Evolutionary conservation across 2,797 vertebrate genomes (phyloP).

Genomic region (Enteromius viviparus): DNA sequence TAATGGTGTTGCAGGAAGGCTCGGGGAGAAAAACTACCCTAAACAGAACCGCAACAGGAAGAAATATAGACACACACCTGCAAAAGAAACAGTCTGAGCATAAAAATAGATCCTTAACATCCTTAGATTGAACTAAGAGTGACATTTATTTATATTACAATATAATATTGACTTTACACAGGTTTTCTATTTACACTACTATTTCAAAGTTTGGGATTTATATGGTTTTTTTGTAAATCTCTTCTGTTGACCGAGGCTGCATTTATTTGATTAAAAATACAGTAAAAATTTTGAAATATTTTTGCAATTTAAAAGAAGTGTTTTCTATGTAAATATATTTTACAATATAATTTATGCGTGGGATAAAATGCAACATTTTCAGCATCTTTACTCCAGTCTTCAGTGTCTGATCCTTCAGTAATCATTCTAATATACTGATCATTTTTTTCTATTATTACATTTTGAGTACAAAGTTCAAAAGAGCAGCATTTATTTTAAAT

Average conservation of each 20-base stretch:
- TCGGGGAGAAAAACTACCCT: conserved; percentile 7
- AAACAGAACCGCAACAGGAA: conserved; percentile 50
- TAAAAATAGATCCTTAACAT: conserved; percentile 33
- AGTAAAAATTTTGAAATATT: neutral
- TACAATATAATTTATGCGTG: neutral
- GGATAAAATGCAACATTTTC: neutral
- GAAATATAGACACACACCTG: conserved; percentile 49
- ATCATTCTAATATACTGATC: neutral
- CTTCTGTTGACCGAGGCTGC: neutral
- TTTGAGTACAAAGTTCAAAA: neutral
- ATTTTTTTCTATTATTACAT: no score
- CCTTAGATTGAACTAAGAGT: neutral
- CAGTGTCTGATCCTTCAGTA: neutral
- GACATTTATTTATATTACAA: neutral
- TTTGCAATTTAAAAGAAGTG: neutral
- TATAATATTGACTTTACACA: neutral
- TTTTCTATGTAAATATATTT: neutral
- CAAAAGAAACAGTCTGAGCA: conserved; percentile 26
- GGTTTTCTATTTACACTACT: neutral
- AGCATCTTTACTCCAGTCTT: neutral
- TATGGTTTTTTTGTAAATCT: neutral
- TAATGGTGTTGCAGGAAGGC: conserved; percentile 42
- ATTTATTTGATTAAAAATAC: neutral
- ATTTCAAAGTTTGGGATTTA: neutral
- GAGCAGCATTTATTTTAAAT: neutral